Conservation (phyloP, 2,888 invertebrate species). For the Mylabris sibirica region DNA sequence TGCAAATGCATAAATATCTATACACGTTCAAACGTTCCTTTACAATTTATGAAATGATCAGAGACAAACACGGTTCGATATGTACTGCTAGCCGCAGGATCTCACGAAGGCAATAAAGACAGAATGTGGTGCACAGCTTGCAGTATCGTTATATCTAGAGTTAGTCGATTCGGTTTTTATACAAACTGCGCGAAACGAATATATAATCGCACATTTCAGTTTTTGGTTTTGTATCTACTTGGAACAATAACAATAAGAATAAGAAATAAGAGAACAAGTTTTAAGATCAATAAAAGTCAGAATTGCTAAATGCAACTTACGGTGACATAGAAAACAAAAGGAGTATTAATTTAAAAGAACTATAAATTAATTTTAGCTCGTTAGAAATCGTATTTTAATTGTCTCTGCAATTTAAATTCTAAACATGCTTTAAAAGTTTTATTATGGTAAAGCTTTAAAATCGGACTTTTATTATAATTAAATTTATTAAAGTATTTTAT, state of each 20-base stretch:
- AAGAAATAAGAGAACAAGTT: not conserved
- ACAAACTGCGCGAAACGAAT: constrained; percentile 25
- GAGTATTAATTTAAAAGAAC: not conserved
- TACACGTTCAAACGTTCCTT: constrained; percentile 14
- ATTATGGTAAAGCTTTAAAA: not conserved
- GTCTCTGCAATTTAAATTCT: not conserved
- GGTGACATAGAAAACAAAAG: not conserved
- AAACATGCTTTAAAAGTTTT: not conserved
- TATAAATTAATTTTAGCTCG: not conserved
- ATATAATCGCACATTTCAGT: constrained; percentile 16
- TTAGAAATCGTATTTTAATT: not conserved
- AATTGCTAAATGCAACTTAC: not conserved
- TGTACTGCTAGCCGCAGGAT: constrained; percentile 27
- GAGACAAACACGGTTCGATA: constrained; percentile 11
- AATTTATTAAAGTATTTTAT: not conserved
- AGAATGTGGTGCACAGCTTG: constrained; percentile 39
- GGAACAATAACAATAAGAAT: not conserved
- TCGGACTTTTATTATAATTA: not conserved
- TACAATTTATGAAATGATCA: constrained; percentile 15
- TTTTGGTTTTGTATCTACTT: not conserved
- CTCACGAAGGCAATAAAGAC: constrained; percentile 45
- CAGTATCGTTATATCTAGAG: constrained; percentile 24
- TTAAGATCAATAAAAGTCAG: not conserved
- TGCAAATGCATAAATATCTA: not conserved
- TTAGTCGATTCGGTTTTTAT: constrained; percentile 23